Conservation (phyloP, 2,888 invertebrate genomes). For the Troglohyphantes excavatus region DNA sequence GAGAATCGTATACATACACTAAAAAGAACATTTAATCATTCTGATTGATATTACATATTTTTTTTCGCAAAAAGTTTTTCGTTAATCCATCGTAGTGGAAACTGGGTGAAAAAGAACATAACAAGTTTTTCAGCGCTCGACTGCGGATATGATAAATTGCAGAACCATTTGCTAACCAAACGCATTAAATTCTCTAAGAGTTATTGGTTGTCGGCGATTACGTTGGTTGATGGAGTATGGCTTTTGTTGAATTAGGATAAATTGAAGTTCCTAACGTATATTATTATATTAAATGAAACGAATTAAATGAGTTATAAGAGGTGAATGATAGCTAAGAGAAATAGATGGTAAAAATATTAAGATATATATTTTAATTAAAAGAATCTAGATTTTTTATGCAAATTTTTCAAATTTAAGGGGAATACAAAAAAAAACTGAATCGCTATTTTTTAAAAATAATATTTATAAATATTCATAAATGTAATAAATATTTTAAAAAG, state of each 20-base stretch:
- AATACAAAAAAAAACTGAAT: too few species aligned
- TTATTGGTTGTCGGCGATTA: conserved; percentile 34
- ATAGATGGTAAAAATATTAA: too few species aligned
- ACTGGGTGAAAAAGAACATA: background rate
- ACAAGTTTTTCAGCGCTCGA: conserved; percentile 20
- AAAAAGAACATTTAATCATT: conserved; percentile 15
- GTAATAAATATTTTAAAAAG: too few species aligned
- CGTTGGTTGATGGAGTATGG: conserved; percentile 10
- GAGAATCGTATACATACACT: background rate
- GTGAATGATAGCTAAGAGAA: too few species aligned
- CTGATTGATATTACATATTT: background rate
- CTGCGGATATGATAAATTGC: conserved; percentile 33
- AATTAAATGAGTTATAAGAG: background rate
- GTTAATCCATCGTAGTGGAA: conserved; percentile 11
- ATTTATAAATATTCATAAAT: too few species aligned
- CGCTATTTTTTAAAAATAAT: too few species aligned
- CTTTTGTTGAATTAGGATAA: background rate
- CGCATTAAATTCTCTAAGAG: conserved; percentile 19
- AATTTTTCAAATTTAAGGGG: too few species aligned
- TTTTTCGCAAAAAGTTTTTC: conserved; percentile 17
- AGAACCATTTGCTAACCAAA: conserved; percentile 51
- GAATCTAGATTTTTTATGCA: too few species aligned
- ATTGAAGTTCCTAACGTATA: background rate
- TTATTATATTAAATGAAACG: background rate
- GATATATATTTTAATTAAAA: too few species aligned